phyloP scores from a whole-genome alignment of 2,113 vertebrate genomes.

The Hemicordylus capensis region DNA sequence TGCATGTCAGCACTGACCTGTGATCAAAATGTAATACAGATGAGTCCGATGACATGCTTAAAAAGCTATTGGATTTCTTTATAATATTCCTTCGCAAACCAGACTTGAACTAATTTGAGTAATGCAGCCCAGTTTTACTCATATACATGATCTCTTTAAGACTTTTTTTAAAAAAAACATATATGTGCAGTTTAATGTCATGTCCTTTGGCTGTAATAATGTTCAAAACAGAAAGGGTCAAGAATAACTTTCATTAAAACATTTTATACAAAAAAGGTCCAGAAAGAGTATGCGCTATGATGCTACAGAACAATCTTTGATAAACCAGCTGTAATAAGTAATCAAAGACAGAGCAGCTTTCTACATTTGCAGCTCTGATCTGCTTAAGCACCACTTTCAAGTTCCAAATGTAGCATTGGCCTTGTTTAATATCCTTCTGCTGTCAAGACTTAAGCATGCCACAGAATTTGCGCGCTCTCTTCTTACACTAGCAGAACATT shows the following conservation, averaged over 20 bases:
- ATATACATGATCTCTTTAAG: neutral
- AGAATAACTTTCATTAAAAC: neutral
- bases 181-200: no score
- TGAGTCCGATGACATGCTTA: no score
- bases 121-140: neutral
- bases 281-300: neutral
- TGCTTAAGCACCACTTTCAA: neutral
- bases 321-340: slow-evolving; percentile 10
- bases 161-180: no score
- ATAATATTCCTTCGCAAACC: neutral
- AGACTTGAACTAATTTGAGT: neutral
- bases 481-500: slow-evolving; percentile 15
- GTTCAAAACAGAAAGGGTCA: neutral
- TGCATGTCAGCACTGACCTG: no score
- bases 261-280: neutral
- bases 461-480: slow-evolving; percentile 28
- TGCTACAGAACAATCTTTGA: neutral
- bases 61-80: no score
- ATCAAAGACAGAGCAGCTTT: slow-evolving; percentile 29
- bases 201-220: neutral
- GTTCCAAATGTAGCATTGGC: slow-evolving; percentile 1
- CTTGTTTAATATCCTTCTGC: slow-evolving; percentile 42
- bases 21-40: no score
- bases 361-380: neutral
- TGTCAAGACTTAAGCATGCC: slow-evolving; percentile 18